Percentiles rank a stretch among this genome's conserved stretches.
phyloP scores from a whole-genome alignment of 2,113 vertebrate genomes.

The Prionailurus viverrinus region DNA sequence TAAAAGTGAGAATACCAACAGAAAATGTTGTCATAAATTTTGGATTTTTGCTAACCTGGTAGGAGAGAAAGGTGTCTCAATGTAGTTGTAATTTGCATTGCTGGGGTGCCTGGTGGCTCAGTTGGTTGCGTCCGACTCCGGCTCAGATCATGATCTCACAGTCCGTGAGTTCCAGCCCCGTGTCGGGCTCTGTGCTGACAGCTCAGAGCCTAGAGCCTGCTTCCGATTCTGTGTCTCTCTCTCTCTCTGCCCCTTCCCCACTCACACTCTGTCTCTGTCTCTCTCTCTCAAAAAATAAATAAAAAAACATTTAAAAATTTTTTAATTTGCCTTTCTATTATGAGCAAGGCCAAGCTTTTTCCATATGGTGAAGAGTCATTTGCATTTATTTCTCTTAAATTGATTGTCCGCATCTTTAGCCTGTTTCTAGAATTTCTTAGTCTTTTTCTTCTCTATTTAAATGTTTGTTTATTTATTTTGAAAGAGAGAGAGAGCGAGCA shows the following conservation, averaged over 20 bases:
- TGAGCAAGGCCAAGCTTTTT: constrained; percentile 23
- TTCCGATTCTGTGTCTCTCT: no score
- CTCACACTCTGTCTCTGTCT: no score
- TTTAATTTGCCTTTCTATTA: constrained; percentile 63
- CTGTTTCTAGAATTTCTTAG: neutral
- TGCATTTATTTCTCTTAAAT: constrained; percentile 54
- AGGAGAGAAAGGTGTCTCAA: neutral
- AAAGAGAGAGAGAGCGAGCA: neutral
- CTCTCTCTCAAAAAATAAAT: no score
- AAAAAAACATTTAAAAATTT: no score
- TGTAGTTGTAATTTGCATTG: constrained; percentile 60
- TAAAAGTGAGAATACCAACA: constrained; percentile 50
- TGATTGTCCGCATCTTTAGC: constrained; percentile 16
- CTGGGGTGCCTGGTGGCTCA: neutral
- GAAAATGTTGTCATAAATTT: constrained; percentile 29
- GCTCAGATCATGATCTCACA: no score
- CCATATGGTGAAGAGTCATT: neutral
- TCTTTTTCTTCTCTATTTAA: constrained; percentile 37
- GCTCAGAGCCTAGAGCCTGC: no score
- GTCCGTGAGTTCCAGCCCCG: no score
- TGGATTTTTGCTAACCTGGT: constrained; percentile 17
- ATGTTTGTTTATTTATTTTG: neutral
- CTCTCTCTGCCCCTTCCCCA: no score
- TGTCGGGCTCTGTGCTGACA: no score
- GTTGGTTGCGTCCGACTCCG: no score